Base-by-base conservation (phyloP, 2,888 invertebrate species). In the Polylopha cassiicola region DNA sequence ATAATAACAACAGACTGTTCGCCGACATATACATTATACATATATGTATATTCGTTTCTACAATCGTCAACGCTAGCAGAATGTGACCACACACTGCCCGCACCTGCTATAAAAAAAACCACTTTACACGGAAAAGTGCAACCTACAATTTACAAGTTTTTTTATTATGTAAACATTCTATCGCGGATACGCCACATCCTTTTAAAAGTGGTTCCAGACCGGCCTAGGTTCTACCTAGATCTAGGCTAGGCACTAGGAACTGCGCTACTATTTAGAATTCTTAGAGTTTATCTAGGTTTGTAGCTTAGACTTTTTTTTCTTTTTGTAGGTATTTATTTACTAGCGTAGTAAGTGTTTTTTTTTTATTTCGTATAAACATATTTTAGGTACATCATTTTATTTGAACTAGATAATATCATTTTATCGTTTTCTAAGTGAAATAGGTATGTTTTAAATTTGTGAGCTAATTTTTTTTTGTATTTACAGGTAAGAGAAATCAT, bases 241-340 rank as follows among this genome's bases (percentile, higher is more conserved):
- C 50, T 51, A n/a, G n/a, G n/a, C n/a, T n/a, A n/a, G n/a, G n/a
- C n/a, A n/a, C n/a, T n/a, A n/a, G n/a, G n/a, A n/a, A n/a, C n/a
- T n/a, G n/a, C n/a, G 46, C 47, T 39, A 53, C 50, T 50, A 57
- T 49, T 47, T 4, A 9, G 14, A 10, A 7, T 14, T 27, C 21
- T 27, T 7, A 23, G 3, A 8, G 10, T 10, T 21, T 23, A 11
- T 8, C 13, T 29, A n/a, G 4, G 15, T 11, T 23, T 22, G 11
- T 3, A n/a, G 22, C 21, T 11, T 26, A 10, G 22, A 14, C 4
- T 21, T 24, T 14, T 11, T 22, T 27, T 27, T 8, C 18, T 14
- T 20, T 9, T 4, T 32, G 31, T 47, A 32, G 33, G 21, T 38
- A 39, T 38, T 28, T 33, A 39, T 38, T 10, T 22, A 8, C 15